Evolutionary conservation across 2,888 invertebrate species (phyloP).

Genomic region (Auanema sp.): DNA sequence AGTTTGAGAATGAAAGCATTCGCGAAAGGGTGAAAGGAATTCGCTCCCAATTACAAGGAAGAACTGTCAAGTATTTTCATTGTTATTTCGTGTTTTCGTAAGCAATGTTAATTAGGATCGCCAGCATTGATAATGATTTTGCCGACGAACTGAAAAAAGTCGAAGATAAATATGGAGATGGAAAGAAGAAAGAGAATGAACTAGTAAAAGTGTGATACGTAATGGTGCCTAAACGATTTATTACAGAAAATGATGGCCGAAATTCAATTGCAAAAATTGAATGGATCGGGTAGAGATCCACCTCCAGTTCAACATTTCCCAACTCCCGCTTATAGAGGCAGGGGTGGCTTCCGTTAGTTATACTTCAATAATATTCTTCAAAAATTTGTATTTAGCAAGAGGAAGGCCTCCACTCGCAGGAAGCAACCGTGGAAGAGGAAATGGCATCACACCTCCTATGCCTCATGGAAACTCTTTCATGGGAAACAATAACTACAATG

Average conservation of each 20-base stretch:
- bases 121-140: conserved; percentile 29
- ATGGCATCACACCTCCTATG: not conserved
- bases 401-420: conserved; percentile 4
- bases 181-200: conserved; percentile 25
- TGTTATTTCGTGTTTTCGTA: too few species aligned
- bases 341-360: not conserved
- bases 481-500: conserved; percentile 1
- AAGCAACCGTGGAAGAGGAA: conserved; percentile 2
- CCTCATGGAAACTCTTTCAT: not conserved
- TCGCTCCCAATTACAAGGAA: conserved; percentile 21
- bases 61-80: conserved; percentile 23
- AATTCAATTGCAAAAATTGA: conserved; percentile 19
- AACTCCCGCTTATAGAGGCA: not conserved
- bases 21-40: conserved; percentile 28
- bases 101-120: too few species aligned
- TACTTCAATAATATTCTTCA: too few species aligned
- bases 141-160: conserved; percentile 39
- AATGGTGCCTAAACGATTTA: too few species aligned
- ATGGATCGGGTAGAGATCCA: conserved; percentile 9
- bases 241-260: conserved; percentile 16
- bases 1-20: conserved; percentile 39
- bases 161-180: conserved; percentile 38
- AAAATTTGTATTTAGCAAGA: not conserved
- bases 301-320: not conserved
- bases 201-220: conserved; percentile 15